phyloP scores from a whole-genome alignment of 2,797 vertebrate species.

The Sebastiscus albofasciatus region DNA sequence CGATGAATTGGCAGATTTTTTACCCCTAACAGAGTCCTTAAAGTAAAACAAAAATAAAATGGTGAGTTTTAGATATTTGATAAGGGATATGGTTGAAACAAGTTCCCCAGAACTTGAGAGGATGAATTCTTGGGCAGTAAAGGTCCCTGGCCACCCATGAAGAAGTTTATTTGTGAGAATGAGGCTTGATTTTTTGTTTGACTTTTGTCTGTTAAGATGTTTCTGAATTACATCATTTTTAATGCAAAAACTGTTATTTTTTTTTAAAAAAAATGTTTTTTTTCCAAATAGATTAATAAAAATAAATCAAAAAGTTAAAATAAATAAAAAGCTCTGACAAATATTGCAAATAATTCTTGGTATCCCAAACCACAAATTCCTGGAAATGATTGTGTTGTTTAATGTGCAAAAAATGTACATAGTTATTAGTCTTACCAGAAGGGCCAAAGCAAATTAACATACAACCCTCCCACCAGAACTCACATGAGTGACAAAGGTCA shows the following conservation, averaged over 20 bases:
- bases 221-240: not conserved
- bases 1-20: no score
- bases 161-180: not conserved
- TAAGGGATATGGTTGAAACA: not conserved
- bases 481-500: slow-evolving; percentile 54
- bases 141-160: no score
- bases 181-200: not conserved
- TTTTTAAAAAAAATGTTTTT: not conserved
- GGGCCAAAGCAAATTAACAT: slow-evolving; percentile 28
- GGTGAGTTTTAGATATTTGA: not conserved
- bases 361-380: slow-evolving; percentile 2
- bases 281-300: not conserved
- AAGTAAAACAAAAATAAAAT: not conserved
- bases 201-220: not conserved
- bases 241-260: not conserved
- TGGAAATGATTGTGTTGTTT: not conserved
- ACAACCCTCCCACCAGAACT: slow-evolving; percentile 27
- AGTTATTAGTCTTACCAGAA: slow-evolving; percentile 26
- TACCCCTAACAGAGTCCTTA: not conserved
- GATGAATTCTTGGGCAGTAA: not conserved
- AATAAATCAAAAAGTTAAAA: no score
- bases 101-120: not conserved
- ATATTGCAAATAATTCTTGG: not conserved
- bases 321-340: not conserved
- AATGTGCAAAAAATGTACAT: not conserved